These are phyloP conservation scores for Mycetomoellerius zeteki DNA, from an alignment of 1,140 invertebrate species.

Conservation along the genomic window DNA sequence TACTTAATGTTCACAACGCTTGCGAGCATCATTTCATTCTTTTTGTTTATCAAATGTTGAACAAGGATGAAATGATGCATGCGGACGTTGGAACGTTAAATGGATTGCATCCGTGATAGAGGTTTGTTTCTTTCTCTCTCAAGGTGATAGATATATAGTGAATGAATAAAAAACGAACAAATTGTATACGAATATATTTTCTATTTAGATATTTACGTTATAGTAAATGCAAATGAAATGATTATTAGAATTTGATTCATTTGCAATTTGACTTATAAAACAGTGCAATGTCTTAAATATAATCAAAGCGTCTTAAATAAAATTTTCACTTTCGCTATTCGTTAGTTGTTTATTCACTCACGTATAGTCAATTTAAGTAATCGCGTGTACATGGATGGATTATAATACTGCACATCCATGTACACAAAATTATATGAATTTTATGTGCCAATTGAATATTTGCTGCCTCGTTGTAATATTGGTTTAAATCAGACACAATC, in stretches of 20 bases:
- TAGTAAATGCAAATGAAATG: constrained; percentile 5
- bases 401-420: background rate
- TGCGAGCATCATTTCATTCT: no score
- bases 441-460: background rate
- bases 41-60: no score
- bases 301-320: background rate
- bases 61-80: no score
- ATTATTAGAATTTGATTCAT: background rate
- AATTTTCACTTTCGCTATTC: background rate
- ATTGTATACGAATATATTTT: background rate
- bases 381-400: background rate
- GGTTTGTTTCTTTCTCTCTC: background rate
- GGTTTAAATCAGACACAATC: background rate
- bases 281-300: no score
- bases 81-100: no score
- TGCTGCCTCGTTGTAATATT: background rate
- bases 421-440: constrained; percentile 1
- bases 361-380: background rate
- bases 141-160: background rate
- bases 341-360: background rate
- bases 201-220: background rate
- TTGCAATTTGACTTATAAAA: background rate
- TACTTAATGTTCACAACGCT: no score
- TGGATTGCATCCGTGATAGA: no score
- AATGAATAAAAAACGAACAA: background rate